These are phyloP conservation scores for Cryptomyrus ogoouensis DNA, from an alignment of 2,113 vertebrate genomes.

Conservation along the genomic window DNA sequence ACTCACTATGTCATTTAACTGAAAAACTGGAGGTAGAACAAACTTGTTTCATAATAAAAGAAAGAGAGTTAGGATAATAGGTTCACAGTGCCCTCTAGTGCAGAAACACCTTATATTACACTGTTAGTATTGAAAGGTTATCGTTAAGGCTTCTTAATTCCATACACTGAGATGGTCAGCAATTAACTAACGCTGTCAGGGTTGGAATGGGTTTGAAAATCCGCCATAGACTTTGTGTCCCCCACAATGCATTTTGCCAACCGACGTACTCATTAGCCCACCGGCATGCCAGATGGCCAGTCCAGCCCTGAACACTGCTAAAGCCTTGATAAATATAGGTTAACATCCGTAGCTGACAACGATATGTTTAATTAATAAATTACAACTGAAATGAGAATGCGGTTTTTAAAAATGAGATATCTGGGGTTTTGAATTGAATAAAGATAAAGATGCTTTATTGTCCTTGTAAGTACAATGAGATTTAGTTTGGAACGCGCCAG, in stretches of 20 bases:
- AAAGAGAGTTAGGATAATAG: neutral
- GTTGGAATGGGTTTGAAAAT: neutral
- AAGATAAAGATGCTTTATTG: no score
- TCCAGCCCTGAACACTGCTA: neutral
- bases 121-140: neutral
- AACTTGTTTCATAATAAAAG: neutral
- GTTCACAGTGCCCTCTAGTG: constrained; percentile 7
- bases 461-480: no score
- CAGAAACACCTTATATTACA: neutral
- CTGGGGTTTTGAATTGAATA: neutral
- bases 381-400: neutral
- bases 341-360: neutral
- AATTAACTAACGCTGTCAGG: neutral
- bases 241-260: neutral
- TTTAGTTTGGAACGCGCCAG: no score
- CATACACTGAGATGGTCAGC: neutral
- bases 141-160: neutral
- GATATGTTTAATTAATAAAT: neutral
- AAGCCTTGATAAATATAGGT: neutral
- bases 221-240: neutral
- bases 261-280: neutral
- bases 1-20: neutral
- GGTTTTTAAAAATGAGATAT: neutral
- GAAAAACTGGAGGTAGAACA: neutral
- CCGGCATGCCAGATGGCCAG: neutral